A percentile compares a stretch with the other conserved stretches of the same genome.
These are phyloP conservation scores for Altica lythri DNA, from an alignment of 2,888 invertebrate species.

Conservation along the genomic window DNA sequence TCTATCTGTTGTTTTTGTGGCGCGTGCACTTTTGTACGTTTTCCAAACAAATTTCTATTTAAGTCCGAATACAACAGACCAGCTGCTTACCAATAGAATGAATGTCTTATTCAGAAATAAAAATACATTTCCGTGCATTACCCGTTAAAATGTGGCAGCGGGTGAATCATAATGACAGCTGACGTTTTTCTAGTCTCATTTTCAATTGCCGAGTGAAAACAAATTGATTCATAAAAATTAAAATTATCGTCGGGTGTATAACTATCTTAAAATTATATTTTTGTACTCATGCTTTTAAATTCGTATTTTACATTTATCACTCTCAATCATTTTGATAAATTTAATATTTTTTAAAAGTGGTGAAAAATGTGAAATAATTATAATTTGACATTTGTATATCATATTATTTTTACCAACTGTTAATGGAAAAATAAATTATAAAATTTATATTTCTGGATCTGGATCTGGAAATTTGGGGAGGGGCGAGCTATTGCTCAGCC, in stretches of 20 bases:
- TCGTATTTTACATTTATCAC: too few relatives aligned
- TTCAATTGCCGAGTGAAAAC: not conserved
- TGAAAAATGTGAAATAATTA: too few relatives aligned
- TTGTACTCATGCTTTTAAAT: too few relatives aligned
- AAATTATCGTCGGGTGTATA: constrained; percentile 9
- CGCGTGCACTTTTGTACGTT: constrained; percentile 6
- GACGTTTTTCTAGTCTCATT: constrained; percentile 1
- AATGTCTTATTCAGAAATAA: constrained; percentile 26
- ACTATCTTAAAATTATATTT: too few relatives aligned
- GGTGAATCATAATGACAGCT: constrained; percentile 9
- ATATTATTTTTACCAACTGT: too few relatives aligned
- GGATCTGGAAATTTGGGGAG: too few relatives aligned
- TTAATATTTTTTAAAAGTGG: too few relatives aligned
- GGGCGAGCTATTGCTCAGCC: too few relatives aligned
- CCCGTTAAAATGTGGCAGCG: constrained; percentile 23
- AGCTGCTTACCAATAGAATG: constrained; percentile 27
- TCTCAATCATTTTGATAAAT: too few relatives aligned
- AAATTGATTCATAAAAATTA: constrained; percentile 8
- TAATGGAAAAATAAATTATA: too few relatives aligned
- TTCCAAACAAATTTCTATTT: constrained; percentile 28
- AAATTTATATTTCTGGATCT: too few relatives aligned
- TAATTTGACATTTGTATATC: too few relatives aligned
- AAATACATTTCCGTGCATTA: constrained; percentile 29
- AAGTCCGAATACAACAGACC: constrained; percentile 23
- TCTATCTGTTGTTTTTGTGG: constrained; percentile 1